Percentiles rank a stretch among this genome's conserved stretches.
phyloP scores from a whole-genome alignment of 2,797 vertebrate genomes.

The Ispidina picta region DNA sequence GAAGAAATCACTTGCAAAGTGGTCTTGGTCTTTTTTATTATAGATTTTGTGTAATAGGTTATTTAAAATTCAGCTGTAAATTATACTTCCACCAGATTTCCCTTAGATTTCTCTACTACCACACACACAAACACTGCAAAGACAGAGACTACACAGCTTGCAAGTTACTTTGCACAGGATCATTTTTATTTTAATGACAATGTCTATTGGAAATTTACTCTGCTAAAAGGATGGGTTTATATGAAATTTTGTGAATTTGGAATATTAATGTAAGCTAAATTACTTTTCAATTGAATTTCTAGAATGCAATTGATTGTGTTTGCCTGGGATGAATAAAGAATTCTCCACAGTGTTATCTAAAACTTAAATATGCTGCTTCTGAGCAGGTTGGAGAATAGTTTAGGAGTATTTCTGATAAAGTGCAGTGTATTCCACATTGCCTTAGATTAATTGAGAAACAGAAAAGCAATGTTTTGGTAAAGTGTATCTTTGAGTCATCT shows the following conservation, averaged over 20 bases:
- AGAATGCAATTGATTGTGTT: constrained; percentile 62
- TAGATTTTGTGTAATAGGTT: neutral
- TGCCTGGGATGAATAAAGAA: constrained; percentile 68
- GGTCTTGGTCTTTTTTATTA: neutral
- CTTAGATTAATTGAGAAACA: constrained; percentile 36
- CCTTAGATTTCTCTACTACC: neutral
- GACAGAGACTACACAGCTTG: neutral
- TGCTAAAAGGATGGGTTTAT: constrained; percentile 54
- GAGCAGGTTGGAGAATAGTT: constrained; percentile 40
- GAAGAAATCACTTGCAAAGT: neutral
- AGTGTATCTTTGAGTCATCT: neutral
- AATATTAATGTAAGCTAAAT: constrained; percentile 75
- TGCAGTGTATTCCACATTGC: constrained; percentile 26
- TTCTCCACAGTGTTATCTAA: constrained; percentile 69
- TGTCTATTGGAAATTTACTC: constrained; percentile 58
- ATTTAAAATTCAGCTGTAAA: neutral
- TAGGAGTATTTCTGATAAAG: constrained; percentile 69
- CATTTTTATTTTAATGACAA: constrained; percentile 61
- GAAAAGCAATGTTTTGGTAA: constrained; percentile 33
- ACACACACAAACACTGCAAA: neutral
- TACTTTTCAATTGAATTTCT: constrained; percentile 76
- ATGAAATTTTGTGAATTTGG: constrained; percentile 67
- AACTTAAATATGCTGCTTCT: constrained; percentile 67
- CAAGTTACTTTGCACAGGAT: constrained; percentile 18
- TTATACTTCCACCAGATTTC: neutral